phyloP scores from a whole-genome alignment of 30 jellyfish, hydroid and myxozoan genomes.

The Cassiopea xamachana region DNA sequence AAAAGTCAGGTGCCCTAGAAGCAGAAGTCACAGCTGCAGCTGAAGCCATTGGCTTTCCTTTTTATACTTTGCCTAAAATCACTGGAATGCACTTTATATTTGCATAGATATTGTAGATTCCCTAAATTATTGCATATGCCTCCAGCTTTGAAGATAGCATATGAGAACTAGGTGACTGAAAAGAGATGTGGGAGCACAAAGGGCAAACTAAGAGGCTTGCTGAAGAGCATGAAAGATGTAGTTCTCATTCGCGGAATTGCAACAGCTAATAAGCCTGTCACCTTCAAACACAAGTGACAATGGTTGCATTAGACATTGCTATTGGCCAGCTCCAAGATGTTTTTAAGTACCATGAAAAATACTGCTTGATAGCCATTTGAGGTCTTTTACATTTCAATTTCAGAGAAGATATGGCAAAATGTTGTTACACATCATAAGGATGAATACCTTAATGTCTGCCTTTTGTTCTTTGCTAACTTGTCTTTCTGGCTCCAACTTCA shows the following conservation, averaged over 20 bases:
- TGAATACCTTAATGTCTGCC: slow-evolving; percentile 44
- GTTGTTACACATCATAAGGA: slow-evolving; percentile 32
- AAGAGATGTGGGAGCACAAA: slow-evolving; percentile 35
- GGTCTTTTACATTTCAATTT: slow-evolving; percentile 10
- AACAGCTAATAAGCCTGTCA: slow-evolving; percentile 6
- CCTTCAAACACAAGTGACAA: slow-evolving; percentile 10
- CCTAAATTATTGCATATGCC: slow-evolving; percentile 21
- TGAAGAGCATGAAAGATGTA: slow-evolving; percentile 20
- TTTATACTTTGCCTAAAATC: neutral
- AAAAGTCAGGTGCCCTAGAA: slow-evolving; percentile 33
- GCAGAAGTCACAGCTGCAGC: slow-evolving; percentile 37
- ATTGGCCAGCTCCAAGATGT: slow-evolving; percentile 39
- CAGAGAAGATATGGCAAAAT: slow-evolving; percentile 53
- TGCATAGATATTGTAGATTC: neutral
- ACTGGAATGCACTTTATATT: neutral
- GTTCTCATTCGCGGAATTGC: slow-evolving; percentile 21
- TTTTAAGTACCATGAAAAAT: slow-evolving; percentile 7
- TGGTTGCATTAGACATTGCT: slow-evolving; percentile 23
- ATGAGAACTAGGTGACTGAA: slow-evolving; percentile 53
- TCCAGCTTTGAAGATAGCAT: slow-evolving; percentile 55
- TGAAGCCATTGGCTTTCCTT: slow-evolving; percentile 15
- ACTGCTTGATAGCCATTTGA: slow-evolving; percentile 38
- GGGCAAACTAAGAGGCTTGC: slow-evolving; percentile 48
- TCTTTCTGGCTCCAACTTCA: slow-evolving; percentile 55
- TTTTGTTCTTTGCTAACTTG: slow-evolving; percentile 33